A percentile compares a stretch with the other conserved stretches of the same genome.
These are phyloP conservation scores for Leuciscus waleckii DNA, from an alignment of 2,797 vertebrate genomes.

Conservation along the genomic window DNA sequence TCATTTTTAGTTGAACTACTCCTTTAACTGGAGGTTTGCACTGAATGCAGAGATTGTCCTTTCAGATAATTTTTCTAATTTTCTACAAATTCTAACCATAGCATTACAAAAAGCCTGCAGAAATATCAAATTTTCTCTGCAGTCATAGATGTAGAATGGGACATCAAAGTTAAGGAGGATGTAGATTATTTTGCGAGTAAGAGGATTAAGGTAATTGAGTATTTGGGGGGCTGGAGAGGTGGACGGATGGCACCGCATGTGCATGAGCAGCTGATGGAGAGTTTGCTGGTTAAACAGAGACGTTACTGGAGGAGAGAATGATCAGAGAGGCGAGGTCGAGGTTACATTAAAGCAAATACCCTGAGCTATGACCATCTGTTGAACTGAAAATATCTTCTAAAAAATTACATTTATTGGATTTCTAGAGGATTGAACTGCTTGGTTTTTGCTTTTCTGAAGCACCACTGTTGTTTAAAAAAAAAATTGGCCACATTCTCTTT, in stretches of 20 bases:
- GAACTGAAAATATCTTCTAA: slow-evolving; percentile 7
- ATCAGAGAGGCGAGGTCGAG: neutral
- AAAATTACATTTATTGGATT: too few relatives aligned
- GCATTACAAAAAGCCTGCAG: neutral
- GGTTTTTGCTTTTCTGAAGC: neutral
- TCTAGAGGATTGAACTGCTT: neutral
- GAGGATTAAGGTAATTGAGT: slow-evolving; percentile 57
- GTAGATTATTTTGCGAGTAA: slow-evolving; percentile 35
- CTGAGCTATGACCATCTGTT: slow-evolving; percentile 1
- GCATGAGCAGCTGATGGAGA: slow-evolving; percentile 26
- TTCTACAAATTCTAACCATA: slow-evolving; percentile 1
- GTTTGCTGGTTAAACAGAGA: slow-evolving; percentile 31
- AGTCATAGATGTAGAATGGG: slow-evolving; percentile 22
- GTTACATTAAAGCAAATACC: slow-evolving; percentile 16
- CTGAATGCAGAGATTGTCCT: neutral
- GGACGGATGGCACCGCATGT: slow-evolving; percentile 5
- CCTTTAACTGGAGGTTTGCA: neutral
- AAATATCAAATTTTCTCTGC: slow-evolving; percentile 3
- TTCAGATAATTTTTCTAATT: neutral
- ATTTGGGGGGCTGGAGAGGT: slow-evolving; percentile 25
- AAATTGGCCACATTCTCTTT: neutral
- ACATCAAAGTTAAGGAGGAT: slow-evolving; percentile 53
- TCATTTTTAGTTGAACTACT: neutral
- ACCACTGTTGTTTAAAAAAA: neutral
- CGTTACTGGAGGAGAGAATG: neutral